These are phyloP conservation scores for Habropoda laboriosa DNA, from an alignment of 1,140 invertebrate species.

Conservation along the genomic window DNA sequence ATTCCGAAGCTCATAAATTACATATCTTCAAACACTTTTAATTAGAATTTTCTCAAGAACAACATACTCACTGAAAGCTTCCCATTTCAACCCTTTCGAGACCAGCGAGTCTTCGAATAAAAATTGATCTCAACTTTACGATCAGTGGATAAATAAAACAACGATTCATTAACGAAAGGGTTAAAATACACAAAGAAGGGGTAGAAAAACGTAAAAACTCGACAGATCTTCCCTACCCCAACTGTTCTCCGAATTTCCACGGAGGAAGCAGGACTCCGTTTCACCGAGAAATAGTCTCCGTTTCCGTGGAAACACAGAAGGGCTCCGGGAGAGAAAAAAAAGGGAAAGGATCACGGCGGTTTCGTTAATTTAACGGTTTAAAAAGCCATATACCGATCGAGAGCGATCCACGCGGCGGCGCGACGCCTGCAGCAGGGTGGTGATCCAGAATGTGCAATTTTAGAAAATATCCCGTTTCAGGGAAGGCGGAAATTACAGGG, in stretches of 20 bases:
- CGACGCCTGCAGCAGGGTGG: constrained; percentile 63
- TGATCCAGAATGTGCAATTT: constrained; percentile 72
- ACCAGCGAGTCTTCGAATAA: too few relatives aligned
- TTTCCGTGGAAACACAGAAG: constrained; percentile 27
- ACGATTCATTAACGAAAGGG: too few relatives aligned
- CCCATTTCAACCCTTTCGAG: too few relatives aligned
- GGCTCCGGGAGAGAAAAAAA: not conserved
- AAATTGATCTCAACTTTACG: too few relatives aligned
- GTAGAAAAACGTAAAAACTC: too few relatives aligned
- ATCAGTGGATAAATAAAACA: too few relatives aligned
- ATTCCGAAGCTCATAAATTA: too few relatives aligned
- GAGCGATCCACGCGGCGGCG: constrained; percentile 44
- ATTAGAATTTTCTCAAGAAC: too few relatives aligned
- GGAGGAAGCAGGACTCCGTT: too few relatives aligned
- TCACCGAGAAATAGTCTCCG: not conserved
- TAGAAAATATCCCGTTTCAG: constrained; percentile 74
- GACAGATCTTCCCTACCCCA: not conserved
- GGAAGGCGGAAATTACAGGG: constrained; percentile 75
- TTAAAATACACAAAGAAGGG: too few relatives aligned
- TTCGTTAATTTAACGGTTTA: constrained; percentile 63
- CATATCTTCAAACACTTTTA: too few relatives aligned
- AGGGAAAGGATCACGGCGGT: constrained; percentile 19
- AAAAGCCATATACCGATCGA: constrained; percentile 53
- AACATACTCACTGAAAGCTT: too few relatives aligned
- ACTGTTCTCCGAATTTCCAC: not conserved